Conservation (phyloP, 1,140 invertebrate species). For the Drosophila ohnishii region DNA sequence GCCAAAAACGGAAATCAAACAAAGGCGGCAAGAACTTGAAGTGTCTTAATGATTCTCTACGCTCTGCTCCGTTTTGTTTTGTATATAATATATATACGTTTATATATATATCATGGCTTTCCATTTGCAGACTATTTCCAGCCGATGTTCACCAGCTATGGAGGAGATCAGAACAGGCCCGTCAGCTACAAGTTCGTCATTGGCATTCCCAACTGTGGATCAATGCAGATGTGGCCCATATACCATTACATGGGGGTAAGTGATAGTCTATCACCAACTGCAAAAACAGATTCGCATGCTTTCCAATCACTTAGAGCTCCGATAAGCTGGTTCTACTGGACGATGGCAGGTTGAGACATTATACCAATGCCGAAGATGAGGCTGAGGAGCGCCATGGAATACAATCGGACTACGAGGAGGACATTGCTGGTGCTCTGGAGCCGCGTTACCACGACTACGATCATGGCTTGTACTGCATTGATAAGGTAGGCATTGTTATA, state of each 20-base stretch:
- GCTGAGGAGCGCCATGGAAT: conserved; percentile 56
- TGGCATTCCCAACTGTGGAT: conserved; percentile 88
- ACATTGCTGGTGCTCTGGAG: conserved; percentile 74
- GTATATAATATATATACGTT: not conserved
- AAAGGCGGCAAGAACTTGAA: conserved; percentile 28
- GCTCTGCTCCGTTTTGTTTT: conserved; percentile 3
- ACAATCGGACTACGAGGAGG: conserved; percentile 78
- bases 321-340: conserved; percentile 87
- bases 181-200: conserved; percentile 84
- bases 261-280: not conserved
- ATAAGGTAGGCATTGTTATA: conserved; percentile 85
- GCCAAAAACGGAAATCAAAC: conserved; percentile 8
- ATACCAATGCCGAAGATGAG: conserved; percentile 84
- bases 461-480: conserved; percentile 90
- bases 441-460: conserved; percentile 87
- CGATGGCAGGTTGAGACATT: conserved; percentile 88
- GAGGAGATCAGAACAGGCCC: conserved; percentile 83
- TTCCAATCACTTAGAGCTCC: conserved; percentile 60
- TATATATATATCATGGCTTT: conserved; percentile 8
- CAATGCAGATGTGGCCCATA: conserved; percentile 88
- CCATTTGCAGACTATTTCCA: conserved; percentile 84
- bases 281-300: not conserved
- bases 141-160: conserved; percentile 86
- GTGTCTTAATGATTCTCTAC: conserved; percentile 22
- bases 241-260: conserved; percentile 86